phyloP scores from a whole-genome alignment of 2,888 invertebrate species.

The Pocota personata region DNA sequence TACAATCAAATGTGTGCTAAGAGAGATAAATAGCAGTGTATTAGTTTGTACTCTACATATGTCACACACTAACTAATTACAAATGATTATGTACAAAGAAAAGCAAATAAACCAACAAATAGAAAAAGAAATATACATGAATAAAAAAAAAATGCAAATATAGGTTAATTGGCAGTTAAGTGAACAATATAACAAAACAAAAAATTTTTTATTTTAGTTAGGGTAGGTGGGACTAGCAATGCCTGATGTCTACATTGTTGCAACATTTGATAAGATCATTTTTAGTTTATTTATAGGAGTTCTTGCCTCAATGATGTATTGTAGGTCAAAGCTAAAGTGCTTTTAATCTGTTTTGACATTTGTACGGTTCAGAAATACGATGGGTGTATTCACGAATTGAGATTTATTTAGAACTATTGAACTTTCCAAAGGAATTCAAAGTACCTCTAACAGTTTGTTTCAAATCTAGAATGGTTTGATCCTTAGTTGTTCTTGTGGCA shows the following conservation, averaged over 20 bases:
- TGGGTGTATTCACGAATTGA: not conserved
- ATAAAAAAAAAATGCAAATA: conserved; percentile 29
- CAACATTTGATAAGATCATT: conserved; percentile 27
- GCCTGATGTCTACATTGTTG: not conserved
- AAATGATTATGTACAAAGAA: not conserved
- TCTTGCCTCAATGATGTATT: not conserved
- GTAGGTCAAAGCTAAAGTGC: not conserved
- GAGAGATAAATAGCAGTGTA: not conserved
- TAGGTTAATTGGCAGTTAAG: conserved; percentile 54
- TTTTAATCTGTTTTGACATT: conserved; percentile 6
- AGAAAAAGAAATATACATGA: too few species aligned
- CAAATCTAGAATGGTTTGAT: too few species aligned
- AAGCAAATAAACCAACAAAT: not conserved
- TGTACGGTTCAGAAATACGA: not conserved
- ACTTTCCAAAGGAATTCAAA: not conserved
- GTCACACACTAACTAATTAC: conserved; percentile 44
- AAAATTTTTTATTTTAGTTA: not conserved
- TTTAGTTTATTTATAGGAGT: conserved; percentile 1
- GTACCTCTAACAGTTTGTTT: too few species aligned
- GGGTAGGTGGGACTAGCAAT: conserved; percentile 11
- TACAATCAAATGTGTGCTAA: not conserved
- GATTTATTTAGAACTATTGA: not conserved
- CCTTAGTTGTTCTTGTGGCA: too few species aligned
- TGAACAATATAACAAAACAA: conserved; percentile 1
- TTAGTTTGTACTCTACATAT: not conserved